These are phyloP conservation scores for Sminthurides bifidus DNA, from an alignment of 1,140 invertebrate genomes.

Conservation along the genomic window DNA sequence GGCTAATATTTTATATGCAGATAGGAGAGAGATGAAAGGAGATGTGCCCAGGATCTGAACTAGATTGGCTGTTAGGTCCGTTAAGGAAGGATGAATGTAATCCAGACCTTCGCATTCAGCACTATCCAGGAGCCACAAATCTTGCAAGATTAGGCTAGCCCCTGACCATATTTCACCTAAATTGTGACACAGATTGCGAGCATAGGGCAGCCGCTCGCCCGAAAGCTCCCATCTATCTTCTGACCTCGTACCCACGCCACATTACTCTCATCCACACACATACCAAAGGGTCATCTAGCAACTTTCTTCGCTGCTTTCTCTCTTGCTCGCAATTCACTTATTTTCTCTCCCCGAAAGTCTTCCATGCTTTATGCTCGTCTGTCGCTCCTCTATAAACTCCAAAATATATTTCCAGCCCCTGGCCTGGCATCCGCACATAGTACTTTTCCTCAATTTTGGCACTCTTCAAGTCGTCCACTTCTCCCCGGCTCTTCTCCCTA, in stretches of 20 bases:
- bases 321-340: too few relatives aligned
- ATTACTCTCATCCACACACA: constrained; percentile 1
- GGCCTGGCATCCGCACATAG: too few relatives aligned
- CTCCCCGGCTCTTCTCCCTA: too few relatives aligned
- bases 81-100: constrained; percentile 9
- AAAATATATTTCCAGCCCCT: too few relatives aligned
- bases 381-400: too few relatives aligned
- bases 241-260: constrained; percentile 11
- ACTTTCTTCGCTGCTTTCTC: too few relatives aligned
- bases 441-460: too few relatives aligned
- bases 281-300: too few relatives aligned
- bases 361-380: too few relatives aligned
- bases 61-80: background rate
- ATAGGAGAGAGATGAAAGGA: background rate
- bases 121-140: constrained; percentile 19
- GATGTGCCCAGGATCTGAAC: background rate
- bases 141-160: constrained; percentile 22
- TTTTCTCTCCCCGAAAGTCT: too few relatives aligned
- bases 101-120: constrained; percentile 7
- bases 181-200: constrained; percentile 29
- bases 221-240: constrained; percentile 18
- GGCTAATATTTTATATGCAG: background rate
- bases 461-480: too few relatives aligned
- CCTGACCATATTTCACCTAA: constrained; percentile 25
- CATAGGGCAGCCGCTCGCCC: constrained; percentile 14